These are phyloP conservation scores for Euphonia xanthogaster DNA, from an alignment of 2,797 vertebrate species.

Conservation along the genomic window DNA sequence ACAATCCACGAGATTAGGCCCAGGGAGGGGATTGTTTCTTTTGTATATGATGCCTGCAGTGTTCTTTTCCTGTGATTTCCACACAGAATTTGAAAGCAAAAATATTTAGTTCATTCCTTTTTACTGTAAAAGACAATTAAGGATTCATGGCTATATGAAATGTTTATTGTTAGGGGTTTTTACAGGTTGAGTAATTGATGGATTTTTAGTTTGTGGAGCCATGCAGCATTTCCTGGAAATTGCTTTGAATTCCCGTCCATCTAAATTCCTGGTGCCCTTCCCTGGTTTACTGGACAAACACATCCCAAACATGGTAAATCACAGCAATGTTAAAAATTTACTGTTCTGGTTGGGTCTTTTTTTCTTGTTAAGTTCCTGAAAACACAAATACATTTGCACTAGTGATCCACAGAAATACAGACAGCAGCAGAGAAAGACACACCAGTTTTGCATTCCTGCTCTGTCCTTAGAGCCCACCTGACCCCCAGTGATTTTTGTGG, in stretches of 20 bases:
- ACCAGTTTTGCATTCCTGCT: rapidly evolving
- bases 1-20: background rate
- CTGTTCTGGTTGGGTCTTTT: rapidly evolving
- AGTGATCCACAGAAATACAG: background rate
- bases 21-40: background rate
- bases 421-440: background rate
- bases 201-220: background rate
- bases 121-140: background rate
- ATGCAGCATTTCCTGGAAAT: background rate
- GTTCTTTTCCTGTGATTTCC: background rate
- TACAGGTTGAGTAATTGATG: background rate
- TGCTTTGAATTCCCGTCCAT: background rate
- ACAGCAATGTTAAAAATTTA: background rate
- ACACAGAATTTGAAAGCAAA: background rate
- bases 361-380: background rate
- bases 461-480: background rate
- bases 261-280: background rate
- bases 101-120: background rate
- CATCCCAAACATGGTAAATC: background rate
- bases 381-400: rapidly evolving
- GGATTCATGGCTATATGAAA: background rate
- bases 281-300: background rate
- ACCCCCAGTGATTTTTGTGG: rapidly evolving
- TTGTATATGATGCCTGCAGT: background rate
- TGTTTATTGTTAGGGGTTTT: background rate